Base-by-base conservation (phyloP, 2,797 vertebrate species). In the Premnoplex brunnescens region DNA sequence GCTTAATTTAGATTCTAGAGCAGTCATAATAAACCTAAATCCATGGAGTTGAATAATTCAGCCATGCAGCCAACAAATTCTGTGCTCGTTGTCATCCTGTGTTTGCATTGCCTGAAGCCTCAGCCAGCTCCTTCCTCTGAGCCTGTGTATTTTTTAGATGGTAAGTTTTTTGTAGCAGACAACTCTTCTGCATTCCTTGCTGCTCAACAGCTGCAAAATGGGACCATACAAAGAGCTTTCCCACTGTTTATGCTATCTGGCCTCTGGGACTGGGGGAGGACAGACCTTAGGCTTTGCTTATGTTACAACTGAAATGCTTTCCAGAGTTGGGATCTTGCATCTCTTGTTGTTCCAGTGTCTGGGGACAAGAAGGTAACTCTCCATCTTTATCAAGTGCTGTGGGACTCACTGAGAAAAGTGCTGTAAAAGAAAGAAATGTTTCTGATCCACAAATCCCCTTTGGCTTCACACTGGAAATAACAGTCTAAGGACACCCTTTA, bases 1-100 rank as follows among this genome's bases (percentile, higher is more conserved):
- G 26, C 34, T 91, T 74, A 14, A 30, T 82, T 94, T 48, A 52
- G 39, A 55, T 58, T 67, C 54, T 56, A 10, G 39, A 77, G 27
- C 26, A 68, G 63, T 66, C 55, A 20, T 32, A 73, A 44, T 49
- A 49, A 73, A 66, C 68, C 43, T 44, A 9, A 91, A 82, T 59
- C 79, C 66, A 73, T 46, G 30, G 9, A 43, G 48, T 0, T 10
- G 26, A 54, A 39, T 21, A 60, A 60, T 72, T 34, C 76, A 75
- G 39, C 64, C 58, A 2, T 4, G 51, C 49, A 64, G 43, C 51
- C 68, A 30, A 32, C 64, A 88, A 41, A 49, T 83, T 3, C 12
- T 0, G 0, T 7, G 28, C 37, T 88, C 1, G 0, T 86, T 75
- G 39, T 17, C 85, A 28, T n/a, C 49, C 24, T 6, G 16, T 10